Percentiles rank a stretch among this genome's conserved stretches.
These are phyloP conservation scores for Pachycephala philippinensis DNA, from an alignment of 2,113 vertebrate genomes.

Conservation along the genomic window DNA sequence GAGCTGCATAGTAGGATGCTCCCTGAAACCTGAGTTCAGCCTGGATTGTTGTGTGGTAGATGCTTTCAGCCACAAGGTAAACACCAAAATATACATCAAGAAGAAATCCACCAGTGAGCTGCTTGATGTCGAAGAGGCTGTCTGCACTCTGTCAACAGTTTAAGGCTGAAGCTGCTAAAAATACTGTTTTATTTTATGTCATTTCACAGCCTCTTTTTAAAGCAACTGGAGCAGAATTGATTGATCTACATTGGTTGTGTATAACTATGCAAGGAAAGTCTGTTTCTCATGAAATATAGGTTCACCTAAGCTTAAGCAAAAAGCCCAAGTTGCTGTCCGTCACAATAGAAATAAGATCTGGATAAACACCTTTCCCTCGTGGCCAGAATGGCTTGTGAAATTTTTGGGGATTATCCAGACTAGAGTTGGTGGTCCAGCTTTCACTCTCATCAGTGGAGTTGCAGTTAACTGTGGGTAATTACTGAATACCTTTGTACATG, in stretches of 20 bases:
- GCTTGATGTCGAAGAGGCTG: background rate
- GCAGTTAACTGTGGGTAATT: background rate
- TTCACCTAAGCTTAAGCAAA: background rate
- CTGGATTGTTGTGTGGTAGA: background rate
- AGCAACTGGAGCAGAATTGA: background rate
- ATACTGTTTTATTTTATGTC: background rate
- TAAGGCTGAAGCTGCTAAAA: constrained; percentile 23
- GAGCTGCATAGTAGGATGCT: background rate
- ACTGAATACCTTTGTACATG: background rate
- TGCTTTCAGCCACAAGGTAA: background rate
- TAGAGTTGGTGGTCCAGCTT: background rate
- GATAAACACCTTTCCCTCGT: background rate
- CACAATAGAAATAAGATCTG: background rate
- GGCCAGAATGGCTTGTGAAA: background rate
- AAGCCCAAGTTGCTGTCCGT: background rate
- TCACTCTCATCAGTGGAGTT: background rate
- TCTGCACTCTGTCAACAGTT: constrained; percentile 6
- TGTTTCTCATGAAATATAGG: background rate
- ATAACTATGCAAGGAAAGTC: background rate
- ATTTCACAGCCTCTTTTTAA: background rate
- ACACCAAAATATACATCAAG: background rate
- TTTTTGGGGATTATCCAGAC: background rate
- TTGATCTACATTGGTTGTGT: background rate
- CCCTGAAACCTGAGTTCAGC: background rate
- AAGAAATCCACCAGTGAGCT: background rate